Evolutionary conservation across 2,797 vertebrate genomes (phyloP), one percentile per base, ranked within the genome.

Genomic region (Margarornis squamiger): DNA sequence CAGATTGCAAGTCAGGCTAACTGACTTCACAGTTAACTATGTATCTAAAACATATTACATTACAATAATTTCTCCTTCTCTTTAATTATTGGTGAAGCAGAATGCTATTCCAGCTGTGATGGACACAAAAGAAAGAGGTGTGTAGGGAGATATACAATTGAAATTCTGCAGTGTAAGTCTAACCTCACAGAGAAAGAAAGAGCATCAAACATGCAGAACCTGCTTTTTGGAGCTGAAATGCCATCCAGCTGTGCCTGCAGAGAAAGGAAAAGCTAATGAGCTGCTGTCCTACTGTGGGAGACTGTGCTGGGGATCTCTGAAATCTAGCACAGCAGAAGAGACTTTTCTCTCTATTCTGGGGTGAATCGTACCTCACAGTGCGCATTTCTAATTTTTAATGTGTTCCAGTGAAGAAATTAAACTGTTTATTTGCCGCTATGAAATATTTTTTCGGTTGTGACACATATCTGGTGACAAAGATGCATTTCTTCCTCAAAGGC

Each of bases 241-340:
- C 17, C 63, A 51, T 20, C 91, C 71, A 94, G 61, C 91, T 91
- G 87, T 82, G 89, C 59, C 48, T 76, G 41, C 41, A 82, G 55
- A 76, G 54, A 87, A 20, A 55, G 67, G 29, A 59, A 94, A 92
- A 73, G 26, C 27, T 94, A 92, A 96, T 67, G 65, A 94, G 45
- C 45, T 92, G 67, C 16, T 79, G 13, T 61, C 89, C 67, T 57
- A 23, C 72, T 45, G 59, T 17, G 54, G 46, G 46, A 80, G n/a
- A 6, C 26, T 86, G 38, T 68, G 45, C 26, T 65, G 27, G 30
- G 20, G 34, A 66, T 65, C 77, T 95, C 58, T 78, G n/a, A 92
- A 92, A 95, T 45, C 71, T 39, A 65, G n/a, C n/a, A 81, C 1
- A 36, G 68, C 12, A 83, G 36, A 92, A 89, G 61, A 82, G 7